A percentile compares a stretch with the other conserved stretches of the same genome.
These are phyloP conservation scores for Lagenorhynchus albirostris DNA, from an alignment of 2,113 vertebrate genomes.

Conservation along the genomic window DNA sequence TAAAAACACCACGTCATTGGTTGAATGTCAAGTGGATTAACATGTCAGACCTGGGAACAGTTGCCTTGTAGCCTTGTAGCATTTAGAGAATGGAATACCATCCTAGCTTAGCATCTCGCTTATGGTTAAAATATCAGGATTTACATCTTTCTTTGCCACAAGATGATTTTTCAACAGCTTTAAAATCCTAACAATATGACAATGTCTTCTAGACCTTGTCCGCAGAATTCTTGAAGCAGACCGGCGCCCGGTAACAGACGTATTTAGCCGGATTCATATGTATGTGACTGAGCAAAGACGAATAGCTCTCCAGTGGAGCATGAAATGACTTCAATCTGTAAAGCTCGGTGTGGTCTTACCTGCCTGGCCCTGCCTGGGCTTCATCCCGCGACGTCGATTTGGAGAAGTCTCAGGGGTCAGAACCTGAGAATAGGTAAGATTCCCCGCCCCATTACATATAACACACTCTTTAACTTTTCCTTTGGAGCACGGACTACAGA, in stretches of 20 bases:
- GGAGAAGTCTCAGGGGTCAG: not conserved
- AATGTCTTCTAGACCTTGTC: not conserved
- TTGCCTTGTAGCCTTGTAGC: not conserved
- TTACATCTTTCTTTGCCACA: not conserved
- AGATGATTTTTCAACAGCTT: not conserved
- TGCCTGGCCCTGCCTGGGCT: not conserved
- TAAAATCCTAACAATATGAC: not conserved
- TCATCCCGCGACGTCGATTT: not conserved
- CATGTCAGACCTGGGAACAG: conserved; percentile 2
- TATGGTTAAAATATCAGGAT: conserved; percentile 22
- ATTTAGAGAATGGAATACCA: conserved; percentile 17
- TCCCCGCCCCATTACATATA: rapidly evolving
- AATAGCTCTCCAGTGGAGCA: conserved; percentile 46
- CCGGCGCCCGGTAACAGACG: not conserved
- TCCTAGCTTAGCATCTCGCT: not conserved
- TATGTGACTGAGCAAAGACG: not conserved
- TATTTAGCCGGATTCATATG: conserved; percentile 2
- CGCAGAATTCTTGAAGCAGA: not conserved
- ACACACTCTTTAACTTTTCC: not conserved
- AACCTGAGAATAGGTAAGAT: rapidly evolving
- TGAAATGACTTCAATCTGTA: conserved; percentile 25
- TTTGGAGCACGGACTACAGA: rapidly evolving
- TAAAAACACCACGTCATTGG: conserved; percentile 18
- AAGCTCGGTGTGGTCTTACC: not conserved
- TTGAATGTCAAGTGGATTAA: conserved; percentile 53